Evolutionary conservation across 2,113 vertebrate species (phyloP), one percentile per base, ranked within the genome.

Genomic region (Mohoua ochrocephala): DNA sequence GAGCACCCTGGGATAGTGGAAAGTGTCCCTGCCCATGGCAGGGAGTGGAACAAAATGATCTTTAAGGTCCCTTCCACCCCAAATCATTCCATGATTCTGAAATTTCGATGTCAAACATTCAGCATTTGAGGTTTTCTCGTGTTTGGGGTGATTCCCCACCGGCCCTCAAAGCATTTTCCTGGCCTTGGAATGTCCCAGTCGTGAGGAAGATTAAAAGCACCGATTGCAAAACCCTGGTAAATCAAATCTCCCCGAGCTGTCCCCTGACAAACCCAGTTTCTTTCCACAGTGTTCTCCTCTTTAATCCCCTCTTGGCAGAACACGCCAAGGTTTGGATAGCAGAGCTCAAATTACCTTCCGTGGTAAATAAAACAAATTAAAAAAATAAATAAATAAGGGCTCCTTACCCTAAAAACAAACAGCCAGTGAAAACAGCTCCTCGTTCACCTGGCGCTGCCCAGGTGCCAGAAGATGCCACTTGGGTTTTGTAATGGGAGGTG

Each of bases 231-330:
- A 98, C 69, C 15, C 92, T 6, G 1, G 85, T 88, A 94, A 97
- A 97, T 87, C 95, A 93, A 95, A 94, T 88, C 95, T 87, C 75
- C 73, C 87, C 6, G 57, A 82, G 84, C 37, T 74, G 92, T 95
- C 96, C 78, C 50, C 95, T 93, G 97, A 95, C 95, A 93, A 97
- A 93, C 97, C 96, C 94, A 90, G 91, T 95, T 97, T 97, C 97
- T 97, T 88, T 88, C 94, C 95, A 87, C 86, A 95, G 96, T 88
- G 63, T 95, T 98, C 95, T 95, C 86, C 92, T 74, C 96, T 86
- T 67, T 98, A 98, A 98, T 98, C 98, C 97, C 84, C 88, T 97
- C 89, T 93, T 98, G 98, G 98, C 98, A 98, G 98, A 97, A 98
- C 97, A 97, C 45, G 45, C 91, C 84, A 65, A 65, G 97, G 95